Percentiles rank a stretch among this genome's conserved stretches.
Conservation (phyloP, 2,888 invertebrate genomes). For the Troides helena region DNA sequence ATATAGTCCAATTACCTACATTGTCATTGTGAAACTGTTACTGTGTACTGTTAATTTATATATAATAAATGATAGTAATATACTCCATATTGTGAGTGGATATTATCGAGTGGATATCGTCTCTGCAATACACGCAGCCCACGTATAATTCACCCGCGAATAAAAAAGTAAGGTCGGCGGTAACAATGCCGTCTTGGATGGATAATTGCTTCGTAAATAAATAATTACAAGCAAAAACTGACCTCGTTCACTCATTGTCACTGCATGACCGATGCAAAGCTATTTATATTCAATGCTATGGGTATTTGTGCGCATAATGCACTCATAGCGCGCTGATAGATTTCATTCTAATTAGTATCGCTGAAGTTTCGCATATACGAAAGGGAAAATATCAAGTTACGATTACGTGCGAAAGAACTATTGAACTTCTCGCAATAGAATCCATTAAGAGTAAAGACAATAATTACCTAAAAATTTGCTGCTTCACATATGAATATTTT, state of each 20-base stretch:
- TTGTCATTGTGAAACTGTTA: background rate
- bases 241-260: conserved; percentile 68
- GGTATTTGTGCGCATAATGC: conserved; percentile 25
- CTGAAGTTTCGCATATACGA: background rate
- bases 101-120: conserved; percentile 13
- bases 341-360: background rate
- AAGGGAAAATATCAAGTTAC: too few species aligned
- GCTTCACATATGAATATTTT: too few species aligned
- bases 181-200: conserved; percentile 71
- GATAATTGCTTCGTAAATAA: conserved; percentile 59
- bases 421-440: too few species aligned
- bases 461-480: too few species aligned
- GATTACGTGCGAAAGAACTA: too few species aligned
- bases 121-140: conserved; percentile 25
- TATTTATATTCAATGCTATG: conserved; percentile 38
- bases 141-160: conserved; percentile 27
- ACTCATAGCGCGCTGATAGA: conserved; percentile 4
- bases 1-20: background rate
- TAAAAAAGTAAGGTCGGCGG: conserved; percentile 58
- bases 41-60: too few species aligned
- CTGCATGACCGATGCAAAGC: conserved; percentile 37
- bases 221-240: conserved; percentile 62
- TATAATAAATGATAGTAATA: background rate
- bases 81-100: conserved; percentile 14
- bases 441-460: too few species aligned